Conservation (phyloP, 2,797 vertebrate genomes). For the Lindbergichthys nudifrons region DNA sequence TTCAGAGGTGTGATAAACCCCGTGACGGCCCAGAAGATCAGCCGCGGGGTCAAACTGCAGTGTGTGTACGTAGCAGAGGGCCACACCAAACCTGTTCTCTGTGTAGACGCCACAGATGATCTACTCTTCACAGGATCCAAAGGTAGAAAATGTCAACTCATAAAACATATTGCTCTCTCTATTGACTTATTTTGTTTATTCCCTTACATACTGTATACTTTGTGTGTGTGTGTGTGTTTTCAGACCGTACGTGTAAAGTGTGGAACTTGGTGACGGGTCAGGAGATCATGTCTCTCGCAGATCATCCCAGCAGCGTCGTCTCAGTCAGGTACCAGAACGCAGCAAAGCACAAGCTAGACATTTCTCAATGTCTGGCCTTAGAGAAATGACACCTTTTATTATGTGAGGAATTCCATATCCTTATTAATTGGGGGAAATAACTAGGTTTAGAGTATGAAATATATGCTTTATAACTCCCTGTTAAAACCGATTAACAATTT, state of each 20-base stretch:
- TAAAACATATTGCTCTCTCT: background rate
- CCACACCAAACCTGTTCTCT: constrained; percentile 95
- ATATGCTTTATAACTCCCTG: too few relatives aligned
- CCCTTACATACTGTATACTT: background rate
- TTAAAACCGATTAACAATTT: too few relatives aligned
- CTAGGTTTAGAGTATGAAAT: too few relatives aligned
- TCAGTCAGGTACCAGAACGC: constrained; percentile 84
- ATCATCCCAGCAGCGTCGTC: constrained; percentile 95
- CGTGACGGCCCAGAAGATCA: constrained; percentile 83
- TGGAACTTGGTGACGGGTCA: constrained; percentile 99
- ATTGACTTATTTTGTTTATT: background rate
- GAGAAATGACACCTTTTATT: too few relatives aligned
- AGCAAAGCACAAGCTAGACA: background rate
- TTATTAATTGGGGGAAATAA: too few relatives aligned
- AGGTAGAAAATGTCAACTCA: constrained; percentile 79
- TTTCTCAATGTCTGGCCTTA: too few relatives aligned
- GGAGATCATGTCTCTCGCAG: constrained; percentile 97
- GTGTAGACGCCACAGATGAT: constrained; percentile 95
- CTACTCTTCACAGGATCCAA: constrained; percentile 98
- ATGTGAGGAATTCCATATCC: too few relatives aligned
- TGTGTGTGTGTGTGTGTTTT: constrained; percentile 30
- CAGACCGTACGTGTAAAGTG: constrained; percentile 97
- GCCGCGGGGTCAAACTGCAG: constrained; percentile 84
- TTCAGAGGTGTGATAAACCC: constrained; percentile 93
- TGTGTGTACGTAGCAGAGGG: constrained; percentile 93